These are phyloP conservation scores for Grapholita molesta DNA, from an alignment of 1,140 invertebrate species.

Conservation along the genomic window DNA sequence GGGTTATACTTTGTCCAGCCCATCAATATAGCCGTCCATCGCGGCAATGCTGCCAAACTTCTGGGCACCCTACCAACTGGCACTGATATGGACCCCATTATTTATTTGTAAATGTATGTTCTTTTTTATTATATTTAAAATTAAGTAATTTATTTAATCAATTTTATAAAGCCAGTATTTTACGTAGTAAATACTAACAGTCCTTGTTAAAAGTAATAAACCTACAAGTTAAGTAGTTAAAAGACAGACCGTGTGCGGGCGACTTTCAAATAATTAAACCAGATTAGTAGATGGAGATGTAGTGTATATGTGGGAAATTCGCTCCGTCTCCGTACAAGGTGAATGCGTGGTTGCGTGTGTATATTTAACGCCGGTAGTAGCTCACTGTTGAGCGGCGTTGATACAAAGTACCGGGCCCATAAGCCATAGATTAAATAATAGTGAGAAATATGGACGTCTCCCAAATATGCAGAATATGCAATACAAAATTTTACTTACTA, in stretches of 20 bases:
- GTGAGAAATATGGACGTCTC: background rate
- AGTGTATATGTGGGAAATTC: background rate
- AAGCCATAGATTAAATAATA: background rate
- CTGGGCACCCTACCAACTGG: too few relatives aligned
- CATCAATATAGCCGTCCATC: too few relatives aligned
- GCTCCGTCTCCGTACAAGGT: background rate
- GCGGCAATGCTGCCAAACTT: too few relatives aligned
- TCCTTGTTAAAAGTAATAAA: too few relatives aligned
- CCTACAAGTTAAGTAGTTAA: too few relatives aligned
- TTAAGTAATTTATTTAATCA: too few relatives aligned
- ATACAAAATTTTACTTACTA: background rate
- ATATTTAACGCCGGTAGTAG: background rate
- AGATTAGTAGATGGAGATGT: background rate
- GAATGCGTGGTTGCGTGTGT: background rate
- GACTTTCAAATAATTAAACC: slow-evolving; percentile 2
- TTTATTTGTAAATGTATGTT: too few relatives aligned
- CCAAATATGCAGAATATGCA: background rate
- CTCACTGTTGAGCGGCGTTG: background rate
- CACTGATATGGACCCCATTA: too few relatives aligned
- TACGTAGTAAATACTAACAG: too few relatives aligned
- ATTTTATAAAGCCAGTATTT: too few relatives aligned
- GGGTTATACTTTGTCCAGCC: too few relatives aligned
- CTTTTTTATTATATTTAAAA: too few relatives aligned
- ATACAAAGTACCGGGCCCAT: background rate
- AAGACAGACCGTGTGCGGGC: background rate